Base-by-base conservation (phyloP, 2,797 vertebrate genomes). In the Kryptopterus vitreolus region DNA sequence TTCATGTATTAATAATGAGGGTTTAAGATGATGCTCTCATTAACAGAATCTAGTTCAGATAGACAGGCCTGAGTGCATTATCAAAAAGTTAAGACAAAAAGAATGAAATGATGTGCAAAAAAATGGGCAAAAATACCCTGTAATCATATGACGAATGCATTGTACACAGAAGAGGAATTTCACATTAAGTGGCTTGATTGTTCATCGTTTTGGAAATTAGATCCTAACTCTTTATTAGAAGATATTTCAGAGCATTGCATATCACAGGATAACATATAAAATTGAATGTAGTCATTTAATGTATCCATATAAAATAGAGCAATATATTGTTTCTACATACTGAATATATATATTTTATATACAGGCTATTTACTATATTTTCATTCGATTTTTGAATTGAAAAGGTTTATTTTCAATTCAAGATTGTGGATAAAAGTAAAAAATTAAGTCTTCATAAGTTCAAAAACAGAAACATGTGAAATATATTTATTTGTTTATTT, bases 1-100 rank as follows among this genome's bases (percentile, higher is more conserved):
- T 79, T 71, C 88, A 89, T 92, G 89, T 90, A 91, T 92, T 91
- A 93, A 92, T 91, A 92, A 92, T 89, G 83, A 83, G 71, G 68
- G 85, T 89, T 90, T 87, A 86, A 82, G 80, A 85, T 80, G 68
- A 84, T 81, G 80, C 85, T 88, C 78, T 88, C 85, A 87, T 91
- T 88, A 92, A 90, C 88, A 88, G 80, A 82, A 73, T 79, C 29
- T 58, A 76, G 76, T 55, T 72, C 18, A 61, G 11, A 57, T 71
- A 33, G 55, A 52, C 77, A 70, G 57, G 55, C 63, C 38, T 52
- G 15, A 78, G 31, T 57, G 46, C 59, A 82, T 73, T 78, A 85
- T 87, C 18, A 90, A 88, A 88, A 92, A 87, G 89, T 88, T 85
- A 86, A 87, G 87, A 82, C 85, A 62, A 38, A 29, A 80, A 61